Conservation (phyloP, 2,113 vertebrate species). For the Theristicus caerulescens region DNA sequence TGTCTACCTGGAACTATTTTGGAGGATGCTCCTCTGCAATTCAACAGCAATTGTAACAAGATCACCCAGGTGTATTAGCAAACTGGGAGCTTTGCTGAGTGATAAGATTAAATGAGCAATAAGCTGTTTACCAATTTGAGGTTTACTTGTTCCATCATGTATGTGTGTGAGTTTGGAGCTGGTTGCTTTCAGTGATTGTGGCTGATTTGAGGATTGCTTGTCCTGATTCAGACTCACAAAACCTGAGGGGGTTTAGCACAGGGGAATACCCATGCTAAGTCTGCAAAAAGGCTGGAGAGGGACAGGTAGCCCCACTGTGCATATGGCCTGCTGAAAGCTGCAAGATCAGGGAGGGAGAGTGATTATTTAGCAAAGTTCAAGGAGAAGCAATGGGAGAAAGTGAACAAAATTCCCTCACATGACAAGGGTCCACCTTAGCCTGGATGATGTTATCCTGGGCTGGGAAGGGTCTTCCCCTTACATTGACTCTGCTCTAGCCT, state of each 20-base stretch:
- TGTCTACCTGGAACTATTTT: neutral
- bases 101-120: slow-evolving; percentile 5
- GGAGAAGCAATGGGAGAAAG: neutral
- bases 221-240: neutral
- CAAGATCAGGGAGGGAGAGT: neutral
- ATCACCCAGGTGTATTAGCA: neutral
- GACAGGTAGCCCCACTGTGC: neutral
- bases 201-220: neutral
- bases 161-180: neutral
- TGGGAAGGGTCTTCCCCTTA: neutral
- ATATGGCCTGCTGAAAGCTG: neutral
- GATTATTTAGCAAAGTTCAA: neutral
- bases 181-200: neutral
- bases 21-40: neutral
- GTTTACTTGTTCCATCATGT: neutral
- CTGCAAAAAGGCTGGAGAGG: neutral
- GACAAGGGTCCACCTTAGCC: neutral
- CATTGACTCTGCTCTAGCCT: neutral
- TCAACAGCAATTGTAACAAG: slow-evolving; percentile 4
- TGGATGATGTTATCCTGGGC: neutral
- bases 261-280: neutral
- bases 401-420: neutral
- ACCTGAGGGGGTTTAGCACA: neutral
- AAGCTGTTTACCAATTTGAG: slow-evolving; percentile 1
- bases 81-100: neutral